Conservation (phyloP, 2,797 vertebrate genomes). For the Lithobates pipiens region DNA sequence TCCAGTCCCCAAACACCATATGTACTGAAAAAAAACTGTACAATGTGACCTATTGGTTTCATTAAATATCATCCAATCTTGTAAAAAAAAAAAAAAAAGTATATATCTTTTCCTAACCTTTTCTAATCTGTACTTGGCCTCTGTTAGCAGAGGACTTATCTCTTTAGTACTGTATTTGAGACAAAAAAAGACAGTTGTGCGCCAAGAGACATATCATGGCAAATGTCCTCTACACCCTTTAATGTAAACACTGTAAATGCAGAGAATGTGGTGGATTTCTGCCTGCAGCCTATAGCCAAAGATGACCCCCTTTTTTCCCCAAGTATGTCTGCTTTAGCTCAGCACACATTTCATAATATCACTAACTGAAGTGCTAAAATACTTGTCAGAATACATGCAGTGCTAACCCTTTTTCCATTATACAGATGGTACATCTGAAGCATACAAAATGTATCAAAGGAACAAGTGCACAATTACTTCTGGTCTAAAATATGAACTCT, state of each 20-base stretch:
- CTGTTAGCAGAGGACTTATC: slow-evolving; percentile 64
- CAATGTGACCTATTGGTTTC: slow-evolving; percentile 77
- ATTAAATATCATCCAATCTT: slow-evolving; percentile 72
- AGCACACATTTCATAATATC: not conserved
- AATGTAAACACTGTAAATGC: slow-evolving; percentile 37
- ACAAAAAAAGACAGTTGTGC: slow-evolving; percentile 73
- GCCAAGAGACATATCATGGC: slow-evolving; percentile 69
- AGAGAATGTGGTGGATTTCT: slow-evolving; percentile 5
- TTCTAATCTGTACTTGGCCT: slow-evolving; percentile 77
- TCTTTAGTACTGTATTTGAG: slow-evolving; percentile 59
- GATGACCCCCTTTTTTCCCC: slow-evolving; percentile 15
- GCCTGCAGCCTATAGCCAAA: not conserved
- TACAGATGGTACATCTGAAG: not conserved
- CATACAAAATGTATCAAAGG: not conserved
- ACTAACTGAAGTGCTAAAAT: not conserved
- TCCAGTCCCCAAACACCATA: slow-evolving; percentile 3
- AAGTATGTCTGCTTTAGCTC: not conserved
- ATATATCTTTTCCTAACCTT: slow-evolving; percentile 69
- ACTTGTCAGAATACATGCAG: not conserved
- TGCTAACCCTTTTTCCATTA: not conserved
- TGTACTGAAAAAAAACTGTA: slow-evolving; percentile 35
- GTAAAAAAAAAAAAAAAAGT: slow-evolving; percentile 63
- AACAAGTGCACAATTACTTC: not conserved
- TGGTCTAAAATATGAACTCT: not conserved
- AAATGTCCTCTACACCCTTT: slow-evolving; percentile 58